Evolutionary conservation across 2,888 invertebrate species (phyloP), one percentile per base, ranked within the genome.

Genomic region (Auanema sp.): DNA sequence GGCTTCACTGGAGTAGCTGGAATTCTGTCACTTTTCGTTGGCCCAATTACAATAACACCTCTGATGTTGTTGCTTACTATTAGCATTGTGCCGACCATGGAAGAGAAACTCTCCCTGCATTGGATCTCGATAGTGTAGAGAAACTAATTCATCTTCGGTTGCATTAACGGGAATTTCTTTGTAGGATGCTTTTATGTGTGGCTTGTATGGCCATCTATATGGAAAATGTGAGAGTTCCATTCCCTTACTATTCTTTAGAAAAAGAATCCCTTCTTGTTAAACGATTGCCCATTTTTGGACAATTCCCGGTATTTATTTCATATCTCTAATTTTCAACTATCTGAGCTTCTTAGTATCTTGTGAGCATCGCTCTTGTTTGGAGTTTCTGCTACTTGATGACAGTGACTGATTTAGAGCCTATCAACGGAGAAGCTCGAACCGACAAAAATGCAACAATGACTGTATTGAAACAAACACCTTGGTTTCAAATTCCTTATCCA

Each of bases 21-120:
- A 12, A 57, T 70, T 12, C 61, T 81, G 8, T 65, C 80, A 18
- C 69, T 66, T 18, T 71, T 75, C 41, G 71, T 83, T 40, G 81
- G 81, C 10, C 81, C 81, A 0, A 63, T 83, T 42, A 83, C 82
- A 11, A 78, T 83, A 14, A 72, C 76, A 12, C 81, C 81, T 10
- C 60, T 81, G 3, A 72, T 81, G 69, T 62, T 78, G 16, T 69
- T 83, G 1, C 71, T 81, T n/a, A 71, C 72, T 24, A 55, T 70
- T 11, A 68, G 71, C 14, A 74, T 75, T 12, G 73, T 76, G n/a
- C 80, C 78, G 18, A 74, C 81, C 1, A 69, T 76, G 49, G 67
- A 78, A 24, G 75, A 78, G 44, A 79, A 81, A 47, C 63, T 75
- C 2, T 56, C 65, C 2, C 57, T 75, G 16, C 81, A 81, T 57